Evolutionary conservation across 2,113 vertebrate genomes (phyloP), one percentile per base, ranked within the genome.

Genomic region (Oreochromis tanganicae): DNA sequence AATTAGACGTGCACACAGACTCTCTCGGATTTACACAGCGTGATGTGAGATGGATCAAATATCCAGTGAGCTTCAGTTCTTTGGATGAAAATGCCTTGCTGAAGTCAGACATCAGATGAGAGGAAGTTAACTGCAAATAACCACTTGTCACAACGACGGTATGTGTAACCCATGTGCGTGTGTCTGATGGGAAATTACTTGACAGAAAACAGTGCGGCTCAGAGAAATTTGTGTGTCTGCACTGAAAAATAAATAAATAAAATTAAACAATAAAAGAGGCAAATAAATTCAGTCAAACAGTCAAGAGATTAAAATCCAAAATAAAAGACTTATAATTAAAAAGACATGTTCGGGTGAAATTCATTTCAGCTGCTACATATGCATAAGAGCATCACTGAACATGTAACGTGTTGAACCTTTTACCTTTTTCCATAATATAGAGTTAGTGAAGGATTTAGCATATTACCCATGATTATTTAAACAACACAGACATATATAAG

Each of bases 191-290:
- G 19, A 54, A 54, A 54, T n/a, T 9, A 54, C 19, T 3, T 54
- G 19, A 54, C 19, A 54, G 52, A 54, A 54, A 54, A 54, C 52
- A 54, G 52, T 21, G 9, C 1, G 5, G 19, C 9, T 54, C 19
- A 54, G 19, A 55, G 54, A 55, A 24, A 55, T 55, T 21, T 24
- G n/a, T 12, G 5, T 55, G 54, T 55, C 54, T 12, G 10, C 19
- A 54, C 1, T 54, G 19, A 54, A 54, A 54, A 54, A 54, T 9
- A 54, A 54, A 0, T 3, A 54, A 21, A 54, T 54, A 1, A n/a
- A n/a, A 54, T 10, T n/a, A 10, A 54, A 54, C 19, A n/a, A 54
- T 0, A 54, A 54, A 54, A 54, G 50, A 54, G 0, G 19, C 9
- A 54, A 54, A 54, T 10, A n/a, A 54, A 54, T n/a, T 10, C 50